phyloP scores from a whole-genome alignment of 2,888 invertebrate species.

The Pristionchus arcanus region DNA sequence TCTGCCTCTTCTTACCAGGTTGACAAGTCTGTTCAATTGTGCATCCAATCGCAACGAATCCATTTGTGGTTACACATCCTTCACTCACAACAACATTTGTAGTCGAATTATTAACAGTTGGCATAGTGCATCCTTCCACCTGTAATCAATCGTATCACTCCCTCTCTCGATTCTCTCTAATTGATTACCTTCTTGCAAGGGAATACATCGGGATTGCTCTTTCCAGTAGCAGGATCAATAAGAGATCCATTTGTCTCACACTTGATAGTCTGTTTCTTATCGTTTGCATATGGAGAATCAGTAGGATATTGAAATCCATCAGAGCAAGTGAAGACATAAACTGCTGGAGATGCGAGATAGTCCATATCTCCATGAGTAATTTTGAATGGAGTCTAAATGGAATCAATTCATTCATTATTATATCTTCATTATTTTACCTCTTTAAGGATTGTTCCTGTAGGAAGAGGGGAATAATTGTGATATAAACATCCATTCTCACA shows the following conservation, averaged over 20 bases:
- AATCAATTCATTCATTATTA: not conserved
- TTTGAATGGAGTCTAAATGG: constrained; percentile 37
- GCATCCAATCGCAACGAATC: constrained; percentile 27
- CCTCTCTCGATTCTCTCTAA: not conserved
- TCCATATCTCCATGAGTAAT: not conserved
- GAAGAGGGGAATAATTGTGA: constrained; percentile 1
- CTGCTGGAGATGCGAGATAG: not conserved
- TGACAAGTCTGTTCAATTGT: not conserved
- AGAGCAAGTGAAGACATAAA: not conserved
- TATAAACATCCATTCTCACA: constrained; percentile 24
- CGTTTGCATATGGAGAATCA: not conserved
- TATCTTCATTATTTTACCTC: not conserved
- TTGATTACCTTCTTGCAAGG: constrained; percentile 37
- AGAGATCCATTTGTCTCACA: constrained; percentile 22
- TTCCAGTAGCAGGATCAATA: constrained; percentile 38
- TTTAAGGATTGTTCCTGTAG: constrained; percentile 44
- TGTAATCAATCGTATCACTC: not conserved
- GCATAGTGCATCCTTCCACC: constrained; percentile 42
- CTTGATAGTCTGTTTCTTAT: constrained; percentile 37
- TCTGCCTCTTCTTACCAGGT: constrained; percentile 21
- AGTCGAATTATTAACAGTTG: not conserved
- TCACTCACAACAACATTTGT: not conserved
- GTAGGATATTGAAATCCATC: constrained; percentile 43
- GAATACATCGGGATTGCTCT: not conserved
- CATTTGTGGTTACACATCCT: not conserved